phyloP scores from a whole-genome alignment of 2,113 vertebrate genomes.

The Myiopsitta monachus region DNA sequence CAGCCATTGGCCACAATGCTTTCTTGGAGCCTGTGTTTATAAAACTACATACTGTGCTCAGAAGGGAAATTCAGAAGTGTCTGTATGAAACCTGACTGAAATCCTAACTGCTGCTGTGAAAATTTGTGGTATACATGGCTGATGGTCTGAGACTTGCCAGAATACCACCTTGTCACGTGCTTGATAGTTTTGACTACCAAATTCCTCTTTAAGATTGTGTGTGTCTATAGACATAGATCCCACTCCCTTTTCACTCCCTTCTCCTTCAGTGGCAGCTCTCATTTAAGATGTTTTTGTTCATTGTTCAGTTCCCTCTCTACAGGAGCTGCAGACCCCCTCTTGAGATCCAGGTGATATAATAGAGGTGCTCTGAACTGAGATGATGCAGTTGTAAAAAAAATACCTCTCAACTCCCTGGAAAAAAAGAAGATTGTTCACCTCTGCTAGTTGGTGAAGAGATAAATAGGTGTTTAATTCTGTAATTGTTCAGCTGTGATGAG shows the following conservation, averaged over 20 bases:
- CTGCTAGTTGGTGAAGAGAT: background rate
- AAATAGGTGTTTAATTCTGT: background rate
- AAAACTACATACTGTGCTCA: constrained; percentile 3
- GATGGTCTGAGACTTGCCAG: background rate
- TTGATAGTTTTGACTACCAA: background rate
- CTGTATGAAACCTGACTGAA: constrained; percentile 18
- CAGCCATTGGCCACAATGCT: background rate
- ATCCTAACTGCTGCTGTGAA: background rate
- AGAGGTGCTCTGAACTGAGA: background rate
- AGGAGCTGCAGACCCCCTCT: background rate
- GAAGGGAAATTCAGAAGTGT: constrained; percentile 10
- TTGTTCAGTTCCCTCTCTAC: background rate
- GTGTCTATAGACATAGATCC: background rate
- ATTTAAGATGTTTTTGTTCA: background rate
- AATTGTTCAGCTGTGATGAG: background rate
- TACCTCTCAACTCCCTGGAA: background rate
- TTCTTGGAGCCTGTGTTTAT: constrained; percentile 23
- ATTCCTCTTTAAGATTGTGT: background rate
- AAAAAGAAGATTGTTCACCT: background rate
- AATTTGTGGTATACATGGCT: background rate
- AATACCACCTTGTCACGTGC: background rate
- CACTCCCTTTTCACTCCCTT: background rate
- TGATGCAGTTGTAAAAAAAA: background rate
- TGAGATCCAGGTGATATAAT: background rate
- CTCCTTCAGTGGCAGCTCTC: background rate